Conservation (phyloP, 1,140 invertebrate genomes). For the Maniola jurtina region DNA sequence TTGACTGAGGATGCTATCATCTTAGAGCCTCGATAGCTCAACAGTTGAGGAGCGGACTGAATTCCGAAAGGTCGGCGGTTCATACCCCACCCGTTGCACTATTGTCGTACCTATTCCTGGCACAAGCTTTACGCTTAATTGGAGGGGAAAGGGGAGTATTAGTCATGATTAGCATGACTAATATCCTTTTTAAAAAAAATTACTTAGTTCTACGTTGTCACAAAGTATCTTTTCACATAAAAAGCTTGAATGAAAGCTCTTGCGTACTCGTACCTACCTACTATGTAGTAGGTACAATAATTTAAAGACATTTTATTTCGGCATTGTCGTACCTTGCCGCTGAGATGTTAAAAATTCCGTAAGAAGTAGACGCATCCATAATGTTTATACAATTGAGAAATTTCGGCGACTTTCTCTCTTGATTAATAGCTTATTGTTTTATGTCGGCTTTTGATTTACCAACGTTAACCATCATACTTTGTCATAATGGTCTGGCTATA, state of each 20-base stretch:
- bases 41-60: no score
- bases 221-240: no score
- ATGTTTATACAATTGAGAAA: conserved; percentile 27
- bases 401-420: conserved; percentile 30
- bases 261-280: not conserved
- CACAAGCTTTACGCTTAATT: no score
- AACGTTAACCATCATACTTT: conserved; percentile 3
- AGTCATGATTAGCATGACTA: no score
- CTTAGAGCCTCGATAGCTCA: no score
- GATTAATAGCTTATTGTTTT: conserved; percentile 30
- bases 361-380: conserved; percentile 1
- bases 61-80: no score
- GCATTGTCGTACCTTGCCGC: not conserved
- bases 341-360: not conserved
- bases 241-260: not conserved
- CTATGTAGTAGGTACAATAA: not conserved
- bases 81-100: no score
- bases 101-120: no score
- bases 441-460: conserved; percentile 21
- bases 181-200: no score
- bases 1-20: no score
- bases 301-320: not conserved
- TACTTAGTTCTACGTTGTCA: no score
- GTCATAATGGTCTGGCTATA: not conserved
- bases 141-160: no score